Percentiles rank a stretch among this genome's conserved stretches.
Evolutionary conservation across 2,113 vertebrate genomes (phyloP).

Genomic region (Pachyramphus minor): DNA sequence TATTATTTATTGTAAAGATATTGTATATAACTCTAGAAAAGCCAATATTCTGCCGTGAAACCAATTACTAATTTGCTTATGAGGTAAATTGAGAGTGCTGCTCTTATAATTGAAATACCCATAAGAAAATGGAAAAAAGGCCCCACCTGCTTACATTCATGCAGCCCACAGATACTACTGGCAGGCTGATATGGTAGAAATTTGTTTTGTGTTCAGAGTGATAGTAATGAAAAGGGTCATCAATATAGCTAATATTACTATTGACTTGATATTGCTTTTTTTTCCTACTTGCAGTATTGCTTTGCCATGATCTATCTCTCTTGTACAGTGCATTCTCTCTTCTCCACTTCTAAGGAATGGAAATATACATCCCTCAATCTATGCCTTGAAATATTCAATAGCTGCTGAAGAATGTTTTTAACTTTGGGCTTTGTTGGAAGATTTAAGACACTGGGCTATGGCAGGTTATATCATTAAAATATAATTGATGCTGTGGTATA

Average conservation of each 20-base stretch:
- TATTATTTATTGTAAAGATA: neutral
- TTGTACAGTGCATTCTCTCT: neutral
- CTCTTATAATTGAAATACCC: neutral
- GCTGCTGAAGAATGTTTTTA: neutral
- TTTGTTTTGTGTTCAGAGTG: conserved; percentile 14
- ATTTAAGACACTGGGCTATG: neutral
- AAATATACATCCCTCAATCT: neutral
- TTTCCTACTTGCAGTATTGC: neutral
- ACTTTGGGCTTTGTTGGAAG: neutral
- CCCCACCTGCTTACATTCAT: neutral
- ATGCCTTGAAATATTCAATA: conserved; percentile 12
- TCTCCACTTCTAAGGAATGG: neutral
- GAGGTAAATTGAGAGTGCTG: neutral
- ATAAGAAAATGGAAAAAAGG: neutral
- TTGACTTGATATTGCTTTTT: conserved; percentile 23
- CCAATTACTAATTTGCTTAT: neutral
- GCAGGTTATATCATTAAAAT: neutral
- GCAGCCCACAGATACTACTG: neutral
- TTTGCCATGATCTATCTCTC: neutral
- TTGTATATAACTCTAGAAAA: neutral
- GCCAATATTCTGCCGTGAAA: neutral
- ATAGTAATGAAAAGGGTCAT: conserved; percentile 25
- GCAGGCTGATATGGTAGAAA: neutral
- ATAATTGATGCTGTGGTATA: neutral
- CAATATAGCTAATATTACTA: conserved; percentile 32